Evolutionary conservation across 2,113 vertebrate genomes (phyloP).

Genomic region (Hystrix cristata): DNA sequence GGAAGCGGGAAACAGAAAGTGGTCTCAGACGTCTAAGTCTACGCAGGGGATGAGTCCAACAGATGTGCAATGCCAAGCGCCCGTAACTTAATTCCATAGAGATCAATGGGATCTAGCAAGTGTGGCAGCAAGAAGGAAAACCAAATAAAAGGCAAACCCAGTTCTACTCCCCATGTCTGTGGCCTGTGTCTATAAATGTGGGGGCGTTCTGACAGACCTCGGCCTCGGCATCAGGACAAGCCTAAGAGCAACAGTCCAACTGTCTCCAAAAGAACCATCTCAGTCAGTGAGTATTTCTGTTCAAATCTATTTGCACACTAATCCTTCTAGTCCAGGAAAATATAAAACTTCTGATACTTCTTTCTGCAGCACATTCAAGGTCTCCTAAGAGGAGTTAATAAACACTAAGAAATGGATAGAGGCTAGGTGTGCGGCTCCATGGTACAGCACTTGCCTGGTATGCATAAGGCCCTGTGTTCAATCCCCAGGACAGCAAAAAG

Average conservation of each 20-base stretch:
- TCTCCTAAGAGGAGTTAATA: not conserved
- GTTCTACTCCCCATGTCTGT: not conserved
- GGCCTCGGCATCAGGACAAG: too few relatives aligned
- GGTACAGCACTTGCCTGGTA: too few relatives aligned
- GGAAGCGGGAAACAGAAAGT: not conserved
- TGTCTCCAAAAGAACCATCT: not conserved
- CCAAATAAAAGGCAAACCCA: not conserved
- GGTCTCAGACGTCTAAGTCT: fast-evolving
- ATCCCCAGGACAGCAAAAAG: not conserved
- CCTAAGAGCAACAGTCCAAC: fast-evolving
- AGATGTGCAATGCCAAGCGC: not conserved
- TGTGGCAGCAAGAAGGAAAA: not conserved
- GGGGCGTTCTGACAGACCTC: not conserved
- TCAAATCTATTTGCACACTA: not conserved
- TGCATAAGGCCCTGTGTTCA: not conserved
- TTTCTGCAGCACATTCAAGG: not conserved
- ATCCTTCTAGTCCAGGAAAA: not conserved
- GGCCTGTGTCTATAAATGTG: fast-evolving
- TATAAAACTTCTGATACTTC: not conserved
- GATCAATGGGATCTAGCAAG: not conserved
- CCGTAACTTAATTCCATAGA: not conserved
- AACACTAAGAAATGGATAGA: not conserved
- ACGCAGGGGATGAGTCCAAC: too few relatives aligned
- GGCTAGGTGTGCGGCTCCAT: not conserved
- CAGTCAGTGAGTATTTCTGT: fast-evolving